A percentile compares a stretch with the other conserved stretches of the same genome.
Conservation (phyloP, 2,888 invertebrate genomes). For the Ennomos fuscantarius region DNA sequence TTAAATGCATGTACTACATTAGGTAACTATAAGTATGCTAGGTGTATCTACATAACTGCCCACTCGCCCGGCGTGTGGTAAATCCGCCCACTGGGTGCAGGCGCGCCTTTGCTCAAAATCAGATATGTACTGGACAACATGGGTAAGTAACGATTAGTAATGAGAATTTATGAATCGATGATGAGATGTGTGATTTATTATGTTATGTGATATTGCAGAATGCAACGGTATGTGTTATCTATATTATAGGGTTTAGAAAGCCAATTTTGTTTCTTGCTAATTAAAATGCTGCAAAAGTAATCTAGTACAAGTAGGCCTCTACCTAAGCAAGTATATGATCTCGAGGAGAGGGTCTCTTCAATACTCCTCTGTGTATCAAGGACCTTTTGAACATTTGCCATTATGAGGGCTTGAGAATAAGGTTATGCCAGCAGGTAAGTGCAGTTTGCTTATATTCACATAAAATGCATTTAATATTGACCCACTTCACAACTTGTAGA, state of each 20-base stretch:
- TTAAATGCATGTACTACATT: conserved; percentile 2
- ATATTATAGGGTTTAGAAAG: too few relatives aligned
- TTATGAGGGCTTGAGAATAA: too few relatives aligned
- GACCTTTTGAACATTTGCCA: background rate
- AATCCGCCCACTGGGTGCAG: conserved; percentile 32
- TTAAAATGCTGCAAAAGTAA: too few relatives aligned
- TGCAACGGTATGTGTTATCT: too few relatives aligned
- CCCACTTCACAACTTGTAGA: too few relatives aligned
- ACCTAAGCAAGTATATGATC: background rate
- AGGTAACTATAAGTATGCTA: too few relatives aligned
- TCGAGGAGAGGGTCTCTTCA: background rate
- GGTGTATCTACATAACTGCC: conserved; percentile 5
- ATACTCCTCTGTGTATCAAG: background rate
- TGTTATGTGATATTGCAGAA: conserved; percentile 1
- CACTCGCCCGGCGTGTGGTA: conserved; percentile 19
- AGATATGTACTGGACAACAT: conserved; percentile 21
- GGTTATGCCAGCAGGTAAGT: too few relatives aligned
- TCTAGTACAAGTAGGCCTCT: background rate
- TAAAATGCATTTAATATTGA: too few relatives aligned
- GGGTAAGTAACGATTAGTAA: conserved; percentile 9
- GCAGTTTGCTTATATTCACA: too few relatives aligned
- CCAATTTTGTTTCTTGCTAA: too few relatives aligned
- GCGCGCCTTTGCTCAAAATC: conserved; percentile 31
- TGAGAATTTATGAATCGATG: conserved; percentile 13
- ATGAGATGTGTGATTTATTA: conserved; percentile 17